Base-by-base conservation (phyloP, 2,888 invertebrate species). In the Geophilus truncorum region DNA sequence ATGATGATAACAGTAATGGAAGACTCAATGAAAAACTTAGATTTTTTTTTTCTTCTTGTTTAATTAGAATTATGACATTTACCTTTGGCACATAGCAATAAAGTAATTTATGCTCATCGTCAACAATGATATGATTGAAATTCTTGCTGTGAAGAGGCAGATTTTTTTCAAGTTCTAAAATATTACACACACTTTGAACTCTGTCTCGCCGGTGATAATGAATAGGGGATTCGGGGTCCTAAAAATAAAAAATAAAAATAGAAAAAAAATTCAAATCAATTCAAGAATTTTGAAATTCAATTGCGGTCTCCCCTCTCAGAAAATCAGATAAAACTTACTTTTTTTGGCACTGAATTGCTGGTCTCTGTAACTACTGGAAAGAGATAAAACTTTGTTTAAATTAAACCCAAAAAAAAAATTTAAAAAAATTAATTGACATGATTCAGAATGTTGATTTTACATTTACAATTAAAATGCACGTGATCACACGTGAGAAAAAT, bases 31-130 rank as follows among this genome's bases (percentile, higher is more conserved):
- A n/a, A n/a, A n/a, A n/a, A n/a, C n/a, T n/a, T n/a, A n/a, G n/a
- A n/a, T n/a, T n/a, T n/a, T n/a, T n/a, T n/a, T n/a, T n/a, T n/a
- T n/a, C n/a, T n/a, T n/a, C n/a, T n/a, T n/a, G n/a, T n/a, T n/a
- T n/a, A n/a, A n/a, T n/a, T n/a, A n/a, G n/a, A n/a, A n/a, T n/a
- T n/a, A n/a, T n/a, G n/a, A 9, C 21, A 75, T 7, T 89, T 89
- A 94, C 94, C 91, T 97, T 97, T 81, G 97, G 96, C 83, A 97
- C 95, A 87, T 96, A 96, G 86, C 97, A 97, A 86, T 96, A 97
- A 15, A 97, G 89, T 18, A 96, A 89, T 86, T 93, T 93, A 85
- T 95, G 93, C 81, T 91, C 90, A 84, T 93, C 93, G 86, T 96
- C 94, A 23, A 96, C 92, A 82, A 95, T 89, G 86, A 96, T 91